These are phyloP conservation scores for Phalangium opilio DNA, from an alignment of 2,888 invertebrate genomes.

Conservation along the genomic window DNA sequence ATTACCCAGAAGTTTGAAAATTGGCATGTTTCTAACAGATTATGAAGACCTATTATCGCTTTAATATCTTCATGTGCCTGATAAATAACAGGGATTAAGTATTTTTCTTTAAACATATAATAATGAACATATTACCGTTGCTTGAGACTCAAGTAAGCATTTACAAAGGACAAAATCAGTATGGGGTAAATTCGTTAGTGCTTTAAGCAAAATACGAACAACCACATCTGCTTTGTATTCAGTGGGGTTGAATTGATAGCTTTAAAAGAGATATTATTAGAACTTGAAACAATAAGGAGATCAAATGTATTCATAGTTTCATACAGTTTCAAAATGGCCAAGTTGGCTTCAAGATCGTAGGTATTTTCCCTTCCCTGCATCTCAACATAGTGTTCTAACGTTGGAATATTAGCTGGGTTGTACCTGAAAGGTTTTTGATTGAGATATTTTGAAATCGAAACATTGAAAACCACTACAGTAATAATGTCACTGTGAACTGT, in stretches of 20 bases:
- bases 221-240: slow-evolving; percentile 69
- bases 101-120: too few relatives aligned
- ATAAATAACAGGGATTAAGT: too few relatives aligned
- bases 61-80: slow-evolving; percentile 61
- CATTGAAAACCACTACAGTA: too few relatives aligned
- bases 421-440: slow-evolving; percentile 43
- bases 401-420: slow-evolving; percentile 84
- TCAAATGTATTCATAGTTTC: slow-evolving; percentile 14
- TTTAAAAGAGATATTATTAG: slow-evolving; percentile 22
- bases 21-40: slow-evolving; percentile 81
- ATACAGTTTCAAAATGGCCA: slow-evolving; percentile 78
- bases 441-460: too few relatives aligned
- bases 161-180: slow-evolving; percentile 97
- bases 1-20: slow-evolving; percentile 73
- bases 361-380: slow-evolving; percentile 82
- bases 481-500: too few relatives aligned
- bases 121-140: too few relatives aligned
- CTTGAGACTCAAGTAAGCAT: slow-evolving; percentile 63
- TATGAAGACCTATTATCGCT: slow-evolving; percentile 73
- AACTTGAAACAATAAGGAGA: too few relatives aligned
- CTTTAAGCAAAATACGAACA: slow-evolving; percentile 79
- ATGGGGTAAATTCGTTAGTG: slow-evolving; percentile 89
- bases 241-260: slow-evolving; percentile 84
- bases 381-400: slow-evolving; percentile 80
- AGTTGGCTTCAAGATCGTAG: slow-evolving; percentile 91